These are phyloP conservation scores for Bufo bufo DNA, from an alignment of 2,113 vertebrate species.

Conservation along the genomic window DNA sequence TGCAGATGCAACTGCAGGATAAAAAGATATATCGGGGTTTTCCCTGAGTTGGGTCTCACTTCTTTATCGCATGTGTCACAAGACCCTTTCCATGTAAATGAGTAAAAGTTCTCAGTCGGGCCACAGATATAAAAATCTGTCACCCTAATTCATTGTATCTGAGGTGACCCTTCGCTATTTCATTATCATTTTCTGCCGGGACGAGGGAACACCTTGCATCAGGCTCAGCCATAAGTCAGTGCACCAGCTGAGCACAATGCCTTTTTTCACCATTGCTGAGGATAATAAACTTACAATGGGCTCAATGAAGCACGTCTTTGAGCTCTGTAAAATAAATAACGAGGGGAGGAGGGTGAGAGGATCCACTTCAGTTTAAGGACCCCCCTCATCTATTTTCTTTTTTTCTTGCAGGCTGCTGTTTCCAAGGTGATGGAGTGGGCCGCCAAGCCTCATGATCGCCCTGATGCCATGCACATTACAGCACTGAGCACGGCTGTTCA, in stretches of 20 bases:
- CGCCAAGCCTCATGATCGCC: constrained; percentile 63
- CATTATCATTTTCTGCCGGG: not conserved
- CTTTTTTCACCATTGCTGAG: constrained; percentile 45
- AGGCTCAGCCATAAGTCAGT: constrained; percentile 45
- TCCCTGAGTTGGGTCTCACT: not conserved
- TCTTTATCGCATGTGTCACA: constrained; percentile 24
- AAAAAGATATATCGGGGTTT: constrained; percentile 24
- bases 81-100: constrained; percentile 36
- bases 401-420: constrained; percentile 63
- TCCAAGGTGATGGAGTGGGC: constrained; percentile 67
- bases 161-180: constrained; percentile 53
- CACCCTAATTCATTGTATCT: constrained; percentile 44
- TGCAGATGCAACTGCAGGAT: constrained; percentile 1
- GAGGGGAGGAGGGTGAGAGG: constrained; percentile 54
- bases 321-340: constrained; percentile 47
- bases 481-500: constrained; percentile 65
- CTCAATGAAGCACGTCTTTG: constrained; percentile 24
- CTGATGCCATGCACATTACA: constrained; percentile 63
- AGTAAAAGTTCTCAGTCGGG: constrained; percentile 32
- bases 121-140: constrained; percentile 33
- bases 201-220: not conserved
- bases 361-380: constrained; percentile 47
- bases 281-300: constrained; percentile 61
- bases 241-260: constrained; percentile 60
- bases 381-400: constrained; percentile 55